A percentile compares a stretch with the other conserved stretches of the same genome.
Evolutionary conservation across 2,888 invertebrate species (phyloP).

Genomic region (Polyploca ridens): DNA sequence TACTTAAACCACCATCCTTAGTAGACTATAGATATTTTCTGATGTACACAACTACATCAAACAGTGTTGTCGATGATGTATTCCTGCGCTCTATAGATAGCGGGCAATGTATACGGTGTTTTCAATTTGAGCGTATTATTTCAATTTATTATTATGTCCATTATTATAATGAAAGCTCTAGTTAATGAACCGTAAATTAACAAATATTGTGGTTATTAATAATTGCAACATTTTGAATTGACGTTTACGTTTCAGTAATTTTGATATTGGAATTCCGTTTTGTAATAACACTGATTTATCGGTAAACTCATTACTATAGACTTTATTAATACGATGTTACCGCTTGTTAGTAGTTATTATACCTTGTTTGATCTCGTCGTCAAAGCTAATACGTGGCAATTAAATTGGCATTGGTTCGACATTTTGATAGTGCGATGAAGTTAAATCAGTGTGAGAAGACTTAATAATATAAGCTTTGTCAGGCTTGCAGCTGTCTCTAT

Average conservation of each 20-base stretch:
- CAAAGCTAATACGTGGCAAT: neutral
- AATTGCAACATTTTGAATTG: slow-evolving; percentile 12
- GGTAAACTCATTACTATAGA: neutral
- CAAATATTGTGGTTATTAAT: slow-evolving; percentile 29
- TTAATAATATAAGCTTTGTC: no score
- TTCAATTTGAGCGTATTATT: neutral
- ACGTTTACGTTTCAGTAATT: neutral
- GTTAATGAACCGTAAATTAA: slow-evolving; percentile 43
- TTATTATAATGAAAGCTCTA: slow-evolving; percentile 35
- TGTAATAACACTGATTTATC: neutral
- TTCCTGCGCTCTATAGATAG: slow-evolving; percentile 11
- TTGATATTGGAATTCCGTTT: neutral
- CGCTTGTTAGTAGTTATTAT: neutral
- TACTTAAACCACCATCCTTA: slow-evolving; percentile 30
- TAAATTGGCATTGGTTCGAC: neutral
- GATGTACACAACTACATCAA: neutral
- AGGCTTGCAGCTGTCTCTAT: neutral
- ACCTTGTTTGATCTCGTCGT: neutral
- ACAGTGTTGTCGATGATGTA: neutral
- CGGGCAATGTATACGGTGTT: slow-evolving; percentile 21
- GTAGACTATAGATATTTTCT: neutral
- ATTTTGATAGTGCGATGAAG: neutral
- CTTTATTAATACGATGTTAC: neutral
- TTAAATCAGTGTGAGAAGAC: neutral
- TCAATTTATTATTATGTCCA: slow-evolving; percentile 13